Evolutionary conservation across 2,797 vertebrate species (phyloP), one percentile per base, ranked within the genome.

Genomic region (Emydoidea blandingii): DNA sequence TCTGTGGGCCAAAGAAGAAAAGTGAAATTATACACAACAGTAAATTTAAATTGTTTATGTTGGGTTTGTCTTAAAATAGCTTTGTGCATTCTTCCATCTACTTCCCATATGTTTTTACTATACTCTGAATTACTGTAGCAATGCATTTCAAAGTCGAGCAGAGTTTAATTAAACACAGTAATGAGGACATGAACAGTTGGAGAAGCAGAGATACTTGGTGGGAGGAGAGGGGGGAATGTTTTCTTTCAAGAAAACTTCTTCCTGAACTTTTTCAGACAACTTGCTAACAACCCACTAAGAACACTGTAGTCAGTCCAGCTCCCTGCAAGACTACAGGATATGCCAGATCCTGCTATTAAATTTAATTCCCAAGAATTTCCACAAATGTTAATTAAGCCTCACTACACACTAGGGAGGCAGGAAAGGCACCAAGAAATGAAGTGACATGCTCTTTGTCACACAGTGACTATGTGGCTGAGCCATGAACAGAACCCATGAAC

Each of bases 91-190:
- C 83, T 94, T 93, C 91, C 76, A 93, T 57, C 12, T 86, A 31
- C 49, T 94, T 86, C 29, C n/a, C 18, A 9, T 53, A 74, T 87
- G 65, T 90, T 37, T 84, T 12, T 85, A 86, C 10, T 56, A 83
- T 88, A 89, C 37, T 79, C 65, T 94, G 1, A 2, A 2, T 56
- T 90, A 8, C 85, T 54, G 44, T 27, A 82, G 85, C 5, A 53
- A 6, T 52, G 19, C 68, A 34, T 91, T 96, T 96, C 53, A 86
- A 87, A 94, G 89, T 87, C 78, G 18, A 91, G 53, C 95, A 85
- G 76, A 87, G 81, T 95, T 57, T 95, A 91, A 96, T 96, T 93
- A 88, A 54, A 94, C 87, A 83, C 18, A 89, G 88, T 86, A 81
- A 87, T 94, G 50, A 68, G 34, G 8, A 47, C 62, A 12, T 12